Evolutionary conservation across 2,888 invertebrate species (phyloP).

Genomic region (Marronus borbonicus): DNA sequence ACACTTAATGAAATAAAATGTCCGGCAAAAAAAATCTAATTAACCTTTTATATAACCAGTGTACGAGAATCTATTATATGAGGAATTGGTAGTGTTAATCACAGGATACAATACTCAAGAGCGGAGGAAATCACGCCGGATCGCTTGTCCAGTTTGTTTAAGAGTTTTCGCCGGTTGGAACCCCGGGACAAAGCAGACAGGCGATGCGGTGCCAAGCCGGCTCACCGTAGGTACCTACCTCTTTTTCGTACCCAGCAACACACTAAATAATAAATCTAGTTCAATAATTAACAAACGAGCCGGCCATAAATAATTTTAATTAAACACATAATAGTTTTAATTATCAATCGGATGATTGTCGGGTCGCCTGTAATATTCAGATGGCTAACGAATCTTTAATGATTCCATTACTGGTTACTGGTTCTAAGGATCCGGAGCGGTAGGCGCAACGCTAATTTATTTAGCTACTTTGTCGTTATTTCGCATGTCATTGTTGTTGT

Average conservation of each 20-base stretch:
- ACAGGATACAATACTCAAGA: too few relatives aligned
- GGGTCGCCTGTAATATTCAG: slow-evolving; percentile 55
- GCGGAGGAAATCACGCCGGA: too few relatives aligned
- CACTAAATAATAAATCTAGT: slow-evolving; percentile 43
- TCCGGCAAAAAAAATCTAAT: neutral
- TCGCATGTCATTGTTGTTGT: slow-evolving; percentile 60
- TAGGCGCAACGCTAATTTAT: slow-evolving; percentile 62
- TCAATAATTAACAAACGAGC: slow-evolving; percentile 45
- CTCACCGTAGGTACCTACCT: too few relatives aligned
- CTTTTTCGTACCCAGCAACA: neutral
- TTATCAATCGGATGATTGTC: slow-evolving; percentile 56
- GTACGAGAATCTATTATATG: neutral
- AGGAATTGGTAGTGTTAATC: neutral
- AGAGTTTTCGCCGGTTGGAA: neutral
- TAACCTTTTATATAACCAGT: neutral
- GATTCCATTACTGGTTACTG: slow-evolving; percentile 62
- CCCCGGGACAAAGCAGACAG: neutral
- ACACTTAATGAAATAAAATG: neutral
- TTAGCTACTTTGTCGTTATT: slow-evolving; percentile 63
- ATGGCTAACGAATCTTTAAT: slow-evolving; percentile 65
- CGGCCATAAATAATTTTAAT: slow-evolving; percentile 55
- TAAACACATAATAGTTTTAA: slow-evolving; percentile 59
- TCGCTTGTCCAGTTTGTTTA: neutral
- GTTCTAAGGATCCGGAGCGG: slow-evolving; percentile 57
- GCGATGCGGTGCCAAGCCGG: neutral